phyloP scores from a whole-genome alignment of 64 coral and sea anemone genomes.

The Montipora foliosa region DNA sequence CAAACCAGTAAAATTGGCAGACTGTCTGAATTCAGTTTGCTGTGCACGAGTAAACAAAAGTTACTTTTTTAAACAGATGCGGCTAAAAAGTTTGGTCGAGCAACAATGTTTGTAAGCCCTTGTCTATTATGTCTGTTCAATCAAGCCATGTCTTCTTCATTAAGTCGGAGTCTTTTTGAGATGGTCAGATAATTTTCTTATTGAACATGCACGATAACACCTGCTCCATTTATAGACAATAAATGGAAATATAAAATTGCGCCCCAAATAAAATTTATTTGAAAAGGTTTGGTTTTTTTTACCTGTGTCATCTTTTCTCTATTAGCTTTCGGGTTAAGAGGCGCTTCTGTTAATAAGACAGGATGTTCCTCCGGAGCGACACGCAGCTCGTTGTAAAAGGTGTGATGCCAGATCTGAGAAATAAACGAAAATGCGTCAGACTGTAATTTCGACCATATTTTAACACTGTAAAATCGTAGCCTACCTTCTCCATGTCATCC shows the following conservation, averaged over 20 bases:
- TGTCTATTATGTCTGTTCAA: background rate
- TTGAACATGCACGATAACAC: background rate
- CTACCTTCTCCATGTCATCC: conserved; percentile 98
- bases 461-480: too few species aligned
- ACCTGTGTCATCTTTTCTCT: conserved; percentile 90
- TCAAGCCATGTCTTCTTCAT: background rate
- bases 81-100: background rate
- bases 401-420: conserved; percentile 85
- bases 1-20: background rate
- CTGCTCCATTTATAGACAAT: background rate
- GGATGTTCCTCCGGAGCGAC: conserved; percentile 78
- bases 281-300: background rate
- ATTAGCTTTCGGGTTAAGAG: conserved; percentile 79
- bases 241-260: background rate
- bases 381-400: conserved; percentile 74
- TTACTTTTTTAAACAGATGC: background rate
- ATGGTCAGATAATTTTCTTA: background rate
- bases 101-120: background rate
- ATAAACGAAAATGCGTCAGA: background rate
- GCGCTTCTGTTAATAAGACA: conserved; percentile 73
- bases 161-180: background rate
- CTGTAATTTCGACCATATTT: background rate
- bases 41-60: background rate
- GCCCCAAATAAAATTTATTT: background rate
- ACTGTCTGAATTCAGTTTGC: background rate